phyloP scores from a whole-genome alignment of 2,797 vertebrate species.

The Alcedo atthis region DNA sequence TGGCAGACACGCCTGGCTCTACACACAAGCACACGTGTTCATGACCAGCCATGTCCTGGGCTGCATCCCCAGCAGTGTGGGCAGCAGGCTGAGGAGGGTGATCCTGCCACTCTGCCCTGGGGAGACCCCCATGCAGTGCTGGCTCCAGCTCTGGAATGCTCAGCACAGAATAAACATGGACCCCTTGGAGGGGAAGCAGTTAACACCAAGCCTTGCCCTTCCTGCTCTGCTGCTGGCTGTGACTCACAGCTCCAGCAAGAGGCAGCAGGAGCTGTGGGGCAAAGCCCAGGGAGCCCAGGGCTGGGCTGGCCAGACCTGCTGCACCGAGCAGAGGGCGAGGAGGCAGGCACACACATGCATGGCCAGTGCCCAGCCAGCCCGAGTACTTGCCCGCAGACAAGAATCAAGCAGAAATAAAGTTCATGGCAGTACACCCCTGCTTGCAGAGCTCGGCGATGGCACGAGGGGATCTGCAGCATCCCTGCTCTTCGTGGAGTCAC shows the following conservation, averaged over 20 bases:
- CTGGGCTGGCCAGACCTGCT: not conserved
- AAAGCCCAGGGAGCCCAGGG: not conserved
- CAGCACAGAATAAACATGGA: not conserved
- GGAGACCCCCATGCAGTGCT: not conserved
- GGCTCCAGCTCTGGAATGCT: not conserved
- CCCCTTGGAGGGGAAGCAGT: not conserved
- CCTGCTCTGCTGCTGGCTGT: not conserved
- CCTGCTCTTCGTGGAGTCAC: not conserved
- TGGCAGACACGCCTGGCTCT: not conserved
- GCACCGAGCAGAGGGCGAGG: not conserved
- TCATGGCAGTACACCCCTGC: not conserved
- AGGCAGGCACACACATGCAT: not conserved
- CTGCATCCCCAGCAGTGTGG: not conserved
- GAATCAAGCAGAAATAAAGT: not conserved
- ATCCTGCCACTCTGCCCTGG: not conserved
- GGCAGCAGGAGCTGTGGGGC: not conserved
- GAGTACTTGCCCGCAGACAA: not conserved
- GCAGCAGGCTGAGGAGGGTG: not conserved
- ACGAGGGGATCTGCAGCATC: not conserved
- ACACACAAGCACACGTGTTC: not conserved
- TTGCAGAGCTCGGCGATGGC: rapidly evolving
- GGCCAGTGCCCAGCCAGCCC: not conserved
- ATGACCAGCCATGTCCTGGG: not conserved
- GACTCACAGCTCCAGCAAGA: conserved; percentile 14
- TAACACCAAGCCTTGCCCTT: not conserved